Base-by-base conservation (phyloP, 1,140 invertebrate genomes). In the Whitmania pigra region DNA sequence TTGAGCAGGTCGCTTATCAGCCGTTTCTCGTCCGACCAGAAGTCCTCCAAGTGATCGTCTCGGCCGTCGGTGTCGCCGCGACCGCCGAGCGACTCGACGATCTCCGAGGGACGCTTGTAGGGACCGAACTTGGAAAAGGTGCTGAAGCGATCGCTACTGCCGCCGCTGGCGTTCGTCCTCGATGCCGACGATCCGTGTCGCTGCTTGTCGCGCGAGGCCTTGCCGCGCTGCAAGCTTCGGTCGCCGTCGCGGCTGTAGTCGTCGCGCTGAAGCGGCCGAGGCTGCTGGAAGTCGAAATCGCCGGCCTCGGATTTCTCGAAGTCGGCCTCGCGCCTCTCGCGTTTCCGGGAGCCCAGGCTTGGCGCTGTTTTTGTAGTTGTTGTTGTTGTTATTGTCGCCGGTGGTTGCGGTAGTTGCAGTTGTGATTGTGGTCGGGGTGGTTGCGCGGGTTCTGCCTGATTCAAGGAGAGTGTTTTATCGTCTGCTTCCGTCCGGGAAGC, bases 21-120 rank as follows among this genome's bases (percentile, higher is more conserved):
- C 36, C 69, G 73, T 49, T 75, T 75, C 69, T 75, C 74, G 18
- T 73, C 73, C n/a, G 74, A 74, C 71, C 55, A 22, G 55, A 60
- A n/a, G 55, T 22, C n/a, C 5, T 17, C 55, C 18, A 67, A 53
- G 18, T 53, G 49, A 13, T 22, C 15, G n/a, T 17, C n/a, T 13
- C 22, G 31, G 20, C 17, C 55, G 55, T 60, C 27, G 27, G 55
- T 60, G 40, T 43, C 40, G 40, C 40, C 40, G 40, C 13, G 11
- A 27, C 43, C 4, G 66, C 20, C 40, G 18, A 22, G 20, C 7
- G n/a, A 69, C 20, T 31, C 71, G 11, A 20, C 60, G 31, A 71
- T 55, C 20, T 31, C 36, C 20, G 43, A 71, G n/a, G n/a, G 13
- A 22, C 40, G 40, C 40, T 43, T 43, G 40, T 43, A 13, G 5